phyloP scores from a whole-genome alignment of 2,888 invertebrate species.

The Agriopis aurantiaria region DNA sequence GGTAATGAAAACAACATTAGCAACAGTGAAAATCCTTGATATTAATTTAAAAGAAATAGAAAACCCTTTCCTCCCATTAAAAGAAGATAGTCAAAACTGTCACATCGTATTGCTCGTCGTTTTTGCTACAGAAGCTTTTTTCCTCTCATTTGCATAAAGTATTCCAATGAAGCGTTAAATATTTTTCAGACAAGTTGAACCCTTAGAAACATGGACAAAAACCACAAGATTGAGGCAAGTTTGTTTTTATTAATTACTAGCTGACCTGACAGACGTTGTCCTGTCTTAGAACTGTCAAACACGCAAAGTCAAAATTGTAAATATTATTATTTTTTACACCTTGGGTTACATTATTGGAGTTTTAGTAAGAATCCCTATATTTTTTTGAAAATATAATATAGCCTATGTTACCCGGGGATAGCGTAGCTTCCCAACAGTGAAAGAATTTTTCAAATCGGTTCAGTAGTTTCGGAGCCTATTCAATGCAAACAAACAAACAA shows the following conservation, averaged over 20 bases:
- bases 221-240: constrained; percentile 45
- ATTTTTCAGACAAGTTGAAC: constrained; percentile 44
- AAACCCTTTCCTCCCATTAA: background rate
- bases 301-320: too few species aligned
- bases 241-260: background rate
- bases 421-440: too few species aligned
- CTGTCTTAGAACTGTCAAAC: too few species aligned
- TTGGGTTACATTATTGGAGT: too few species aligned
- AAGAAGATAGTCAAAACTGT: constrained; percentile 55
- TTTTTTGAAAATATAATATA: too few species aligned
- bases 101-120: constrained; percentile 58
- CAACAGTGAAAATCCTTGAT: background rate
- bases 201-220: constrained; percentile 37
- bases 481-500: too few species aligned
- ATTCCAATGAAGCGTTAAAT: constrained; percentile 47
- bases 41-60: background rate
- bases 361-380: too few species aligned
- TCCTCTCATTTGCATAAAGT: constrained; percentile 67
- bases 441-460: too few species aligned
- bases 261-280: too few species aligned
- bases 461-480: too few species aligned
- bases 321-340: too few species aligned
- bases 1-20: background rate
- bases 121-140: constrained; percentile 53
- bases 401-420: too few species aligned